Conservation (phyloP, 1,140 invertebrate species). For the Nephila pilipes region DNA sequence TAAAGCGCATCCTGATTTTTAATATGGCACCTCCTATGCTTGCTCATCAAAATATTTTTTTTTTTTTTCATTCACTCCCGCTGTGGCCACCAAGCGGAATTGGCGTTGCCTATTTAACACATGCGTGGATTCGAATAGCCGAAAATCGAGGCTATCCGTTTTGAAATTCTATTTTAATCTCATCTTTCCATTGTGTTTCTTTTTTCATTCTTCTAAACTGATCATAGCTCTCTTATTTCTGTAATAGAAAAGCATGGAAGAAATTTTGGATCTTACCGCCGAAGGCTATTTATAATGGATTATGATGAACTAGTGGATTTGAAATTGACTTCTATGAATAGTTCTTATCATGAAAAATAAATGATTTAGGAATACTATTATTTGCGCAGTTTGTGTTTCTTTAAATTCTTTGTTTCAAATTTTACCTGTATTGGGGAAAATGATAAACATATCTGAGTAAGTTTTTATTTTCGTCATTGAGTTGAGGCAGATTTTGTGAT, state of each 20-base stretch:
- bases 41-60: background rate
- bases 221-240: background rate
- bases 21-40: background rate
- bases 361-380: background rate
- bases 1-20: background rate
- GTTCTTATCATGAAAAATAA: background rate
- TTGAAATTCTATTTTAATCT: constrained; percentile 34
- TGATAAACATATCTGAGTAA: background rate
- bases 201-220: background rate
- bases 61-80: background rate
- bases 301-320: background rate
- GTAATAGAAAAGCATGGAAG: background rate
- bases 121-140: background rate
- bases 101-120: constrained; percentile 18
- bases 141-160: background rate
- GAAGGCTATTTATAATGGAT: constrained; percentile 29
- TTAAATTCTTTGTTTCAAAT: background rate
- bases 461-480: background rate
- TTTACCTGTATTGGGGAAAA: background rate
- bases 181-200: background rate
- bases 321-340: background rate
- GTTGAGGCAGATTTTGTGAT: background rate
- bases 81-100: background rate
- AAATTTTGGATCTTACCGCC: background rate
- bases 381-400: background rate